Evolutionary conservation across 2,113 vertebrate genomes (phyloP).

Genomic region (Hippotragus niger): DNA sequence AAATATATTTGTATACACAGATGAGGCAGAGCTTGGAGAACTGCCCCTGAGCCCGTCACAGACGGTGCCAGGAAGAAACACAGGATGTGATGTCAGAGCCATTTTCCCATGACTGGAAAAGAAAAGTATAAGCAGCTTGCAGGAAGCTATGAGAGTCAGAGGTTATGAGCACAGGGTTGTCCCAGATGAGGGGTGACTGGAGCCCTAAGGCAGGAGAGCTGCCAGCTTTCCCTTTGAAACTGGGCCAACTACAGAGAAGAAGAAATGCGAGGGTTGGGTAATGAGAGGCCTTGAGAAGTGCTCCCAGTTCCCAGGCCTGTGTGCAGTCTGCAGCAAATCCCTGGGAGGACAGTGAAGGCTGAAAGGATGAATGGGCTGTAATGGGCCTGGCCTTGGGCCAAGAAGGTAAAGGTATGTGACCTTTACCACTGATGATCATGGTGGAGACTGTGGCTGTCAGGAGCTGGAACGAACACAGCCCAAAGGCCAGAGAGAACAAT

Average conservation of each 20-base stretch:
- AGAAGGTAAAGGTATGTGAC: neutral
- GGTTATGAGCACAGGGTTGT: neutral
- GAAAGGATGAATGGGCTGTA: neutral
- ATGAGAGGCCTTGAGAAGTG: neutral
- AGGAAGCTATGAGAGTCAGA: constrained; percentile 21
- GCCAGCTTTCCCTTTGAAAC: neutral
- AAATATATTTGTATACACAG: neutral
- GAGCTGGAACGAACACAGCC: neutral
- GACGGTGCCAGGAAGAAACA: neutral
- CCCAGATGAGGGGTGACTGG: neutral
- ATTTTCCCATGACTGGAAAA: neutral
- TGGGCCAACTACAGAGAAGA: neutral
- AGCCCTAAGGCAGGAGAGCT: neutral
- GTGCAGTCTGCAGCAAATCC: neutral
- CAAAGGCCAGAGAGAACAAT: neutral
- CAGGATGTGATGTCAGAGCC: constrained; percentile 14
- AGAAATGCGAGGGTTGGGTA: neutral
- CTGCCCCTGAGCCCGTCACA: neutral
- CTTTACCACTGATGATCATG: neutral
- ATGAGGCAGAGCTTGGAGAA: neutral
- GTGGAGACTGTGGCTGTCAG: neutral
- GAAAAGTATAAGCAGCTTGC: neutral
- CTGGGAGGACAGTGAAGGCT: neutral
- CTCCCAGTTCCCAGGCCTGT: neutral
- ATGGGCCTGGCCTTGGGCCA: neutral